These are phyloP conservation scores for Deilephila elpenor DNA, from an alignment of 2,888 invertebrate genomes.

Conservation along the genomic window DNA sequence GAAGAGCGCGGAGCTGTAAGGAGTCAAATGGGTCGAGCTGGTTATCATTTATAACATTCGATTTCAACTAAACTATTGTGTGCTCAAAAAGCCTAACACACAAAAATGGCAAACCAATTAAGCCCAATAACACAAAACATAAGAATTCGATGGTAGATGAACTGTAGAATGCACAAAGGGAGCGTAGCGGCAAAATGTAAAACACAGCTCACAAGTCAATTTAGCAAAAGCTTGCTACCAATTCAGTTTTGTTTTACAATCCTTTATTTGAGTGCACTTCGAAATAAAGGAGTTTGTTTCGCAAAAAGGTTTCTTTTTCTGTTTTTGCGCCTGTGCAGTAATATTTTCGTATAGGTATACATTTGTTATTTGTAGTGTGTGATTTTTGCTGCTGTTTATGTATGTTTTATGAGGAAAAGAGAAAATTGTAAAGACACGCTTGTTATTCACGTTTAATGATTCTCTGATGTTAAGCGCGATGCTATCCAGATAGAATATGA, in stretches of 20 bases:
- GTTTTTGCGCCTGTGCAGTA: not conserved
- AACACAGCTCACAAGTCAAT: conserved; percentile 18
- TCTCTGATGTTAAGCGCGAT: too few relatives aligned
- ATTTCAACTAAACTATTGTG: too few relatives aligned
- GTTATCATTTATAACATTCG: too few relatives aligned
- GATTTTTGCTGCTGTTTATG: too few relatives aligned
- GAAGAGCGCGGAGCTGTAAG: too few relatives aligned
- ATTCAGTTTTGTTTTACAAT: conserved; percentile 26
- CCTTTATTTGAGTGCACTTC: conserved; percentile 25
- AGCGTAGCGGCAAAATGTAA: conserved; percentile 17
- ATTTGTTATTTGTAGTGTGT: too few relatives aligned
- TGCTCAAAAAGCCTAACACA: too few relatives aligned
- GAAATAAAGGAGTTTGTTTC: conserved; percentile 22
- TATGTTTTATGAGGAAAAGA: too few relatives aligned
- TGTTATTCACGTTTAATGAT: too few relatives aligned
- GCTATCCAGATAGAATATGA: too few relatives aligned
- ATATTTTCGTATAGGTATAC: not conserved
- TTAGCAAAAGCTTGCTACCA: conserved; percentile 24
- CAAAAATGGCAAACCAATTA: not conserved
- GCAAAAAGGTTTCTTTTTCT: not conserved
- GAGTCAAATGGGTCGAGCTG: too few relatives aligned
- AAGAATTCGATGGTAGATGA: not conserved
- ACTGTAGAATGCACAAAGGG: not conserved
- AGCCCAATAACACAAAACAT: not conserved
- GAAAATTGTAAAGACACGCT: too few relatives aligned